Conservation (phyloP, 2,113 vertebrate genomes). For the Oplegnathus fasciatus region DNA sequence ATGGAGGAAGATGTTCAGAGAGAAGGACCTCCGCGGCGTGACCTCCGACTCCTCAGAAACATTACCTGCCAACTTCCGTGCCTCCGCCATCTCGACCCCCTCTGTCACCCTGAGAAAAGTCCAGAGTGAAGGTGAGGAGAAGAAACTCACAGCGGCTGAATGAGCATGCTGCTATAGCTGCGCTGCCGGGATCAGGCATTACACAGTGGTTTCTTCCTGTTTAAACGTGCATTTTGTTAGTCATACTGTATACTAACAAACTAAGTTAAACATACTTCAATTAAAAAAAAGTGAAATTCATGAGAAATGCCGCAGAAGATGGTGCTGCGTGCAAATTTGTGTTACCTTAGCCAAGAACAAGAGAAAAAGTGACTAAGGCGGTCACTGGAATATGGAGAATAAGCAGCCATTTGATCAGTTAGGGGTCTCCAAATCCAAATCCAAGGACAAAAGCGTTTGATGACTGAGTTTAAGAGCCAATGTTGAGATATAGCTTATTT, state of each 20-base stretch:
- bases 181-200: neutral
- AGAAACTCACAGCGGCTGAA: neutral
- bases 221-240: neutral
- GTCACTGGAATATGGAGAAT: neutral
- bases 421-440: neutral
- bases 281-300: neutral
- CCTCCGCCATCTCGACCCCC: slow-evolving; percentile 91
- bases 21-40: slow-evolving; percentile 93
- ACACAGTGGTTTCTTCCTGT: neutral
- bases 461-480: neutral
- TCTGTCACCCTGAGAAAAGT: slow-evolving; percentile 93
- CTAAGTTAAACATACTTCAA: neutral
- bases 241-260: neutral
- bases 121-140: slow-evolving; percentile 91
- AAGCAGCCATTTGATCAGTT: neutral
- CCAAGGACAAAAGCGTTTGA: neutral
- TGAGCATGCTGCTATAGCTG: neutral
- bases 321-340: neutral
- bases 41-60: slow-evolving; percentile 94
- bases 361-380: too few species aligned
- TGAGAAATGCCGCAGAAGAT: neutral
- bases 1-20: slow-evolving; percentile 95
- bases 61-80: slow-evolving; percentile 93
- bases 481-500: neutral
- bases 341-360: neutral